A percentile compares a stretch with the other conserved stretches of the same genome.
These are phyloP conservation scores for Molossus alvarezi DNA, from an alignment of 2,797 vertebrate species.

Conservation along the genomic window DNA sequence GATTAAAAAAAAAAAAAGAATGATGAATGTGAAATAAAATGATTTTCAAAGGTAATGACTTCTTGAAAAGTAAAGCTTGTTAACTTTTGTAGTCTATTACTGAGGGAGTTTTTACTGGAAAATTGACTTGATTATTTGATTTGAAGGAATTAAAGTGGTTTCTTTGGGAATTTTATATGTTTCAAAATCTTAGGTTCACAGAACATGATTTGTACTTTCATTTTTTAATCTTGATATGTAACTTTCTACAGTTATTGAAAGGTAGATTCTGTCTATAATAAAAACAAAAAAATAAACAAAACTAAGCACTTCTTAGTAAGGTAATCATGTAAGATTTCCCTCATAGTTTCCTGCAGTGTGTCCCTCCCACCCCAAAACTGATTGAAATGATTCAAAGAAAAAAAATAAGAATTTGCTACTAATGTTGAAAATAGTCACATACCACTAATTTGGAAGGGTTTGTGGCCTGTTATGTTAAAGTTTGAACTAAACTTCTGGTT, in stretches of 20 bases:
- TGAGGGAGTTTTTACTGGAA: neutral
- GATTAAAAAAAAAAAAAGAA: neutral
- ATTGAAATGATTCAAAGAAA: constrained; percentile 20
- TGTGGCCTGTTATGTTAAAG: neutral
- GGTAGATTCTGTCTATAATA: neutral
- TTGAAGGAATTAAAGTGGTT: constrained; percentile 33
- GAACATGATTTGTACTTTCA: constrained; percentile 14
- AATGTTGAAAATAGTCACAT: neutral
- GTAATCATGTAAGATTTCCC: neutral
- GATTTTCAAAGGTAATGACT: constrained; percentile 40
- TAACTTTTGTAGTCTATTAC: constrained; percentile 38
- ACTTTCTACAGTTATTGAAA: constrained; percentile 24
- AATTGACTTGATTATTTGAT: constrained; percentile 25
- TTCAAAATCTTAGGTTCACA: constrained; percentile 30
- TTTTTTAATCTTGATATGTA: constrained; percentile 11
- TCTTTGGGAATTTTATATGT: constrained; percentile 29
- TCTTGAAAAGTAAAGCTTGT: constrained; percentile 26
- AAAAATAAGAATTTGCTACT: neutral
- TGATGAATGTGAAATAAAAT: constrained; percentile 34
- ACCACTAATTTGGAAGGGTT: constrained; percentile 20
- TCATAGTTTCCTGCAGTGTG: neutral
- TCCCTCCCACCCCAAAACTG: neutral
- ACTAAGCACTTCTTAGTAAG: neutral
- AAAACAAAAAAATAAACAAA: neutral
- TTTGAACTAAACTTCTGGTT: constrained; percentile 10